Evolutionary conservation across 2,888 invertebrate species (phyloP), one percentile per base, ranked within the genome.

Genomic region (Nomada ferruginata): DNA sequence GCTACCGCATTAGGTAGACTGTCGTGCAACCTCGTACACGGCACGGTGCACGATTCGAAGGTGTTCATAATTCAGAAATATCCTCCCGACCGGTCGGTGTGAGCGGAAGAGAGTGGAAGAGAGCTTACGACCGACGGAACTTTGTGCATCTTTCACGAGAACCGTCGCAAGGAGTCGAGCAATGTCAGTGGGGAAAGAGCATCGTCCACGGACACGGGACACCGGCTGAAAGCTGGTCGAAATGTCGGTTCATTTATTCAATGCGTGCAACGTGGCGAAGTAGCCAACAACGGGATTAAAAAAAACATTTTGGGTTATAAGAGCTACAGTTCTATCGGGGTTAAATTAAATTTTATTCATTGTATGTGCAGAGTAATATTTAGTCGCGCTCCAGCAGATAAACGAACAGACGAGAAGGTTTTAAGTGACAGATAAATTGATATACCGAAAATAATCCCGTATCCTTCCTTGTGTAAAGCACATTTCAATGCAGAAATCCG

Each of bases 41-140:
- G 26, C 9, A 9, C 26, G 44, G 36, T 64, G 65, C 64, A 79
- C 55, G 63, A 63, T 29, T 61, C 76, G 63, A 79, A 75, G 50
- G 9, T 60, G 71, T 86, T 83, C 73, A 85, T 86, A 86, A 86
- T 86, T 86, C 79, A 86, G 64, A 81, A 79, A 85, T 85, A 76
- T 79, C 77, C 85, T 79, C 64, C 63, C 65, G 74, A 74, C 74
- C 78, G 60, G 75, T 70, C 84, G 68, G 68, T 63, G 71, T 59
- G 65, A 60, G 68, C 53, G 29, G 59, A 68, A 68, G 57, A 59
- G 65, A 60, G 68, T 55, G 29, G 59, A 70, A 68, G 57, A 68
- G 82, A 71, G 78, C 73, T 9, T 23, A 42, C 47, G 53, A 13
- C 71, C 78, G 74, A 68, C 73, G 84, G 71, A 79, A 74, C 66